Base-by-base conservation (phyloP, 92 coral and sea anemone species). In the Palythoa grandiflora region DNA sequence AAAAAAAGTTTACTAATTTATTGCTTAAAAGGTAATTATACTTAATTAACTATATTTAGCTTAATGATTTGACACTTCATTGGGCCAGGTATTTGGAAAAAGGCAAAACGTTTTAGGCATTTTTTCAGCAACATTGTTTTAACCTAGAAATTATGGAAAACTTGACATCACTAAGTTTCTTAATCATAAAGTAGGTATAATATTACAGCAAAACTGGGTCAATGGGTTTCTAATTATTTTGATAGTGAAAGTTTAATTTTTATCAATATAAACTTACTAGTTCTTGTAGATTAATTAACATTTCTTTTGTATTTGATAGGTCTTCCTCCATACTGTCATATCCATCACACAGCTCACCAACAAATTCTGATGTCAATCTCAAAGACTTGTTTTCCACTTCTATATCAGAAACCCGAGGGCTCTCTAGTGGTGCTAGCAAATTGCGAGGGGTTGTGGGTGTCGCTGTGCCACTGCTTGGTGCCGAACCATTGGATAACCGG, bases 241-340 rank as follows among this genome's bases (percentile, higher is more conserved):
- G 37, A 36, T 6, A 1, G 10, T 13, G 35, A 36, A 36, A 57
- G 10, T 14, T 47, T 39, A 63, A 66, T 60, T 5, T 20, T 14
- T 38, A 48, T 20, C 11, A 38, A 39, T 17, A 16, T 53, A 38
- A 48, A 89, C 98, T 79, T 88, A 97, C 99, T 87, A 97, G 71
- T 63, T 87, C 93, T 85, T 97, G 99, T 10, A 97, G 80, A 9
- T 86, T 90, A 19, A 90, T 77, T 12, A 97, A 88, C 77, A 86
- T 87, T 48, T 84, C 91, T 79, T 96, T 93, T 36, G 96, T 92
- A 28, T 81, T 92, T 3, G 39, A 74, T 11, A 90, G 38, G 6
- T 97, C 99, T 35, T 95, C 99, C 28, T 90, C 95, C 96, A 97
- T 91, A 50, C 85, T 91, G 53, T 94, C 96, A 78, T 94, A 96